Conservation (phyloP, 2,888 invertebrate species). For the Dicyrtomina minuta region DNA sequence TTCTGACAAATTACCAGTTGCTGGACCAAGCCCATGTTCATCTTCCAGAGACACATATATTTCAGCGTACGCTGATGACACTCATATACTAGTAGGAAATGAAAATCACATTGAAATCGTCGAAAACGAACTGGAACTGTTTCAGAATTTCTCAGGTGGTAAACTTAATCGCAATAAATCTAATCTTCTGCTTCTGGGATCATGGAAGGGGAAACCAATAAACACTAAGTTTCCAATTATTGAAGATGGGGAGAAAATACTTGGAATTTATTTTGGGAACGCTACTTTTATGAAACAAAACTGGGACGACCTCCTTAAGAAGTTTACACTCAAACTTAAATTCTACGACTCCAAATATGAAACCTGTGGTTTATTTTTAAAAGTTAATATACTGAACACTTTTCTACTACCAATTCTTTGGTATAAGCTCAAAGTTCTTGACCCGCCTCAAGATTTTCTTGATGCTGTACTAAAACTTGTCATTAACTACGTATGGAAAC, state of each 20-base stretch:
- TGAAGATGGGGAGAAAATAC: neutral
- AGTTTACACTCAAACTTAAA: neutral
- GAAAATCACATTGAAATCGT: neutral
- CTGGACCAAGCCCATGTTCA: neutral
- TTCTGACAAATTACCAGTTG: neutral
- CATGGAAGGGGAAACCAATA: neutral
- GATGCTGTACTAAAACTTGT: neutral
- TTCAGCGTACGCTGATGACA: neutral
- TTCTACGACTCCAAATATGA: neutral
- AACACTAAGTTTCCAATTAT: neutral
- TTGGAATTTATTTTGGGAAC: slow-evolving; percentile 9
- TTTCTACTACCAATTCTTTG: slow-evolving; percentile 5
- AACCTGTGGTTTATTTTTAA: neutral
- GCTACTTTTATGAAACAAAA: neutral
- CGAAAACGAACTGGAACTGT: neutral
- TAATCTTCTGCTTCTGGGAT: neutral
- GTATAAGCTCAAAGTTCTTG: neutral
- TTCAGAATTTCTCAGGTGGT: neutral
- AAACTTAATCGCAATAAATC: neutral
- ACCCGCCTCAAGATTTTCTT: neutral
- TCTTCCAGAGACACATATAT: neutral
- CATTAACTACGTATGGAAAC: neutral
- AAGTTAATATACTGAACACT: neutral
- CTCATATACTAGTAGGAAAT: neutral
- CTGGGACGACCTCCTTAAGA: neutral